Conservation (phyloP, 2,888 invertebrate genomes). For the Pseudoips prasinana region DNA sequence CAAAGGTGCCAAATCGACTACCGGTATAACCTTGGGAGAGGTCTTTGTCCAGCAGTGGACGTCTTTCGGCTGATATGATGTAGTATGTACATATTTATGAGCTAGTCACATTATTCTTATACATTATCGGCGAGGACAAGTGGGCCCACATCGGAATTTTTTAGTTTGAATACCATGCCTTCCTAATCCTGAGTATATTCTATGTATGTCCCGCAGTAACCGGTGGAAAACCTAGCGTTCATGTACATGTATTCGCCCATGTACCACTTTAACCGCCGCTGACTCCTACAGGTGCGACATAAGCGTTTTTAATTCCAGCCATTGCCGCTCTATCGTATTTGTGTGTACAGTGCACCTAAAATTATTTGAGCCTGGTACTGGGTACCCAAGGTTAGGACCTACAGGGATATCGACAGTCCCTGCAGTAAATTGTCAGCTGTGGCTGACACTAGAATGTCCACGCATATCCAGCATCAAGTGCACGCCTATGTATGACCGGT, state of each 20-base stretch:
- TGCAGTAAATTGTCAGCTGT: background rate
- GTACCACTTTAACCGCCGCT: constrained; percentile 16
- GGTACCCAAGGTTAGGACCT: background rate
- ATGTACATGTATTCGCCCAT: constrained; percentile 27
- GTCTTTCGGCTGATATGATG: no score
- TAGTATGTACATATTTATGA: no score
- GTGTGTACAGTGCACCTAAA: constrained; percentile 3
- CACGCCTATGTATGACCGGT: constrained; percentile 1
- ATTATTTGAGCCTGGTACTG: background rate
- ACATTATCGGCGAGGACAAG: constrained; percentile 1
- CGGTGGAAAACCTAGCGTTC: constrained; percentile 10
- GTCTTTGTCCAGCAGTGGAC: no score
- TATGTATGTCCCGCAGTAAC: constrained; percentile 1
- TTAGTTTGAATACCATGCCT: background rate
- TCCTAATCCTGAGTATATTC: constrained; percentile 1
- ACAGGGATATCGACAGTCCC: constrained; percentile 1
- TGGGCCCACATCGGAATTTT: background rate
- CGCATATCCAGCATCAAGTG: constrained; percentile 1
- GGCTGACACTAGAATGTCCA: constrained; percentile 1
- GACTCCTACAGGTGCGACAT: constrained; percentile 16
- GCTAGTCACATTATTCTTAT: no score
- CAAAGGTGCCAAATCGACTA: background rate
- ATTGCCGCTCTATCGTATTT: constrained; percentile 8
- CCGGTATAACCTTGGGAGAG: no score
- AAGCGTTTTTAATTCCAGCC: constrained; percentile 19